Evolutionary conservation across 1,140 invertebrate species (phyloP).

Genomic region (Chymomyza costata): DNA sequence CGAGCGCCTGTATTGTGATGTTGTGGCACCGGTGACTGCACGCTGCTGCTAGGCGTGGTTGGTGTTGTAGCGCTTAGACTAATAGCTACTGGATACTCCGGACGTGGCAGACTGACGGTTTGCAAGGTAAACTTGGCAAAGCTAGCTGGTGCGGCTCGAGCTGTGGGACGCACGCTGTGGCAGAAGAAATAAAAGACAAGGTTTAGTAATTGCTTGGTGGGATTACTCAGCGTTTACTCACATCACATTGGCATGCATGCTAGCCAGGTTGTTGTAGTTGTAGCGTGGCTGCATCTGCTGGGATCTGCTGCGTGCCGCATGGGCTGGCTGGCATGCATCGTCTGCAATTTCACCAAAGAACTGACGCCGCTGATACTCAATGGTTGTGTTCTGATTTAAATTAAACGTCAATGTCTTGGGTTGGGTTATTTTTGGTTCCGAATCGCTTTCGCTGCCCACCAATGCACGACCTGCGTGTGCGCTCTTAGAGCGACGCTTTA

Average conservation of each 20-base stretch:
- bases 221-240: conserved; percentile 37
- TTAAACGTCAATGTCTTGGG: conserved; percentile 73
- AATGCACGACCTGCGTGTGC: conserved; percentile 58
- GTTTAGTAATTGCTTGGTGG: background rate
- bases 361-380: conserved; percentile 70
- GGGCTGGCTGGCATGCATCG: conserved; percentile 17
- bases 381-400: conserved; percentile 72
- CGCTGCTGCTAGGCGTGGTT: conserved; percentile 60
- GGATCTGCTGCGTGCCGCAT: conserved; percentile 10
- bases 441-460: conserved; percentile 16
- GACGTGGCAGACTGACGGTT: conserved; percentile 82
- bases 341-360: conserved; percentile 64
- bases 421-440: conserved; percentile 68
- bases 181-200: background rate
- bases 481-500: conserved; percentile 75
- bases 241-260: conserved; percentile 75
- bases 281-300: conserved; percentile 33
- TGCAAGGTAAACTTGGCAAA: conserved; percentile 83
- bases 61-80: conserved; percentile 67
- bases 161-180: conserved; percentile 59
- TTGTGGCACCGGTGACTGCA: conserved; percentile 43
- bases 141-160: conserved; percentile 47
- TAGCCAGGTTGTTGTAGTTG: conserved; percentile 63
- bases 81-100: conserved; percentile 81
- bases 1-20: conserved; percentile 38